Evolutionary conservation across 2,888 invertebrate species (phyloP).

Genomic region (Dexiosoma caninum): DNA sequence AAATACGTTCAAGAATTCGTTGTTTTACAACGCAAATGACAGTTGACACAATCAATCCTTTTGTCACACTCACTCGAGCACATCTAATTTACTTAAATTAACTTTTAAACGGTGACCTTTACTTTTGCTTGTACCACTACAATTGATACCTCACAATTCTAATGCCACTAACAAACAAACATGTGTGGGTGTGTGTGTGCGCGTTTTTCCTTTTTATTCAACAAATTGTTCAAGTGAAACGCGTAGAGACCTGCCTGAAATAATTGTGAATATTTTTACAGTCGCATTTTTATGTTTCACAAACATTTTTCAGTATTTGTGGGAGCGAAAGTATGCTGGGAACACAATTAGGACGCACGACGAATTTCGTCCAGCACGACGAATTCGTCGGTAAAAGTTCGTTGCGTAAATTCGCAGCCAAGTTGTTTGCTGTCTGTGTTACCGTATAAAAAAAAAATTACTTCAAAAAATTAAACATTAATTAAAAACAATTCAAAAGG

Average conservation of each 20-base stretch:
- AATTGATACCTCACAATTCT: not conserved
- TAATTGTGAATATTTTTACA: slow-evolving; percentile 23
- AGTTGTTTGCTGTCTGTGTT: no score
- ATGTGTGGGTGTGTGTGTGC: no score
- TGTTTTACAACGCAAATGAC: slow-evolving; percentile 32
- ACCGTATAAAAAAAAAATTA: no score
- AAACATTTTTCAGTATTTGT: not conserved
- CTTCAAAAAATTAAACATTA: no score
- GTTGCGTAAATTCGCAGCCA: no score
- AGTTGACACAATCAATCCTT: slow-evolving; percentile 58
- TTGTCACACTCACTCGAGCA: slow-evolving; percentile 44
- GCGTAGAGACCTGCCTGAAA: not conserved
- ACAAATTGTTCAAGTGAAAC: not conserved
- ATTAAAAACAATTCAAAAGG: no score
- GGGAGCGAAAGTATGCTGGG: not conserved
- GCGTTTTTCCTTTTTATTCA: not conserved
- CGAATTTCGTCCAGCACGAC: no score
- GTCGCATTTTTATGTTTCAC: slow-evolving; percentile 7
- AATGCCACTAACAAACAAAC: not conserved
- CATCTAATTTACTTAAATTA: slow-evolving; percentile 50
- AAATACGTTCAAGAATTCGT: slow-evolving; percentile 18
- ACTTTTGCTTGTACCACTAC: not conserved
- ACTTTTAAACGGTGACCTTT: slow-evolving; percentile 10
- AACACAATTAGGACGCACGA: no score
- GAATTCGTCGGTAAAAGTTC: no score